Percentiles rank a stretch among this genome's conserved stretches.
Conservation (phyloP, 2,113 vertebrate genomes). For the Sterrhoptilus dennistouni region DNA sequence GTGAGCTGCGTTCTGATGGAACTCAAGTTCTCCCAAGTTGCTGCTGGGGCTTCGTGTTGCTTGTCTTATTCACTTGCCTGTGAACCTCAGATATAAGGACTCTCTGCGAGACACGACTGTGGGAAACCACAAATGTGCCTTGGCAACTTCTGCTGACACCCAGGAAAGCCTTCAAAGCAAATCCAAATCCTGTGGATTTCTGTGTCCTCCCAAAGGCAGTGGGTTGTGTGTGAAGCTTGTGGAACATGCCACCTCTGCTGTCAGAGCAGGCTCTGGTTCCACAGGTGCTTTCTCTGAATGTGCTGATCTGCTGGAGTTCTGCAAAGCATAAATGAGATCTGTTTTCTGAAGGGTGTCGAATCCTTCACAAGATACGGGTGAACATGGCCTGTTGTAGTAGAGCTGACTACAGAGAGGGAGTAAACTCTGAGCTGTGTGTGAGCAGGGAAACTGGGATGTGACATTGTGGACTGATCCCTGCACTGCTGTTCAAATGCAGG, state of each 20-base stretch:
- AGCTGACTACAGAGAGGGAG: not conserved
- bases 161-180: not conserved
- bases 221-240: not conserved
- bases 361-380: rapidly evolving
- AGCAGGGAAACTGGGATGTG: not conserved
- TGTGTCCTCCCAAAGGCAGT: not conserved
- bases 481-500: not conserved
- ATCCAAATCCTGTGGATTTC: not conserved
- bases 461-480: not conserved
- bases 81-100: not conserved
- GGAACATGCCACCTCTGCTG: not conserved
- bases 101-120: rapidly evolving
- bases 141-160: not conserved
- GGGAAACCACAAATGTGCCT: not conserved
- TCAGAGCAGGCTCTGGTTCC: not conserved
- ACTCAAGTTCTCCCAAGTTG: not conserved
- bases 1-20: not conserved
- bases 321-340: not conserved
- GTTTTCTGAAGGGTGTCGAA: not conserved
- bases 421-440: not conserved
- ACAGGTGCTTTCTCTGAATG: not conserved
- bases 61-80: not conserved
- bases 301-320: not conserved
- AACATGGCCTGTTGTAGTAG: not conserved
- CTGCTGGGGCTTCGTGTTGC: not conserved